Base-by-base conservation (phyloP, 2,888 invertebrate species). In the Cyclophora punctaria region DNA sequence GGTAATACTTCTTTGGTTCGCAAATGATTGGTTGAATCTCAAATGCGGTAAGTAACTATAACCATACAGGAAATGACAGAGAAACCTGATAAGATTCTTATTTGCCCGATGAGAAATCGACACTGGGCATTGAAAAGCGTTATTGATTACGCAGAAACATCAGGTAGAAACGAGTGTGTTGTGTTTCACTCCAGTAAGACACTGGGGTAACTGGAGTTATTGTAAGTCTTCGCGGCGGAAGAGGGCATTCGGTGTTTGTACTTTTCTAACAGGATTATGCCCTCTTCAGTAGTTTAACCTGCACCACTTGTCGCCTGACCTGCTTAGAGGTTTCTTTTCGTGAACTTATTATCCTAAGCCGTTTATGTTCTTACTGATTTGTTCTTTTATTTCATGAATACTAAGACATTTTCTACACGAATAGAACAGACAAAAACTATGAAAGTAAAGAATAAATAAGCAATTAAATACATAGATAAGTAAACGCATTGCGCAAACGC, bases 221-320 rank as follows among this genome's bases (percentile, higher is more conserved):
- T 86, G 85, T 80, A 74, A 81, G 88, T 82, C 87, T 88, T 88
- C 86, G 56, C 67, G 64, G 57, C 80, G 85, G 84, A 85, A 85
- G 84, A 75, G 81, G 80, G 76, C 80, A 80, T 71, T 77, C 79
- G 73, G 69, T 85, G 83, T 87, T 88, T 87, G 84, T 88, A 83
- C 78, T 80, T 87, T 71, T 88, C 83, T 85, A 86, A 88, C 78
- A 73, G 83, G 88, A 85, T 88, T 87, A 87, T 56, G 64, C 72
- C 67, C 65, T 57, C 50, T 67, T 62, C 66, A 73, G 78, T 77
- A 82, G 75, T 81, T 88, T 88, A 86, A 85, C 87, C 86, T 82
- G 76, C 71, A 73, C 74, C 77, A 80, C 83, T 83, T 80, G 73
- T 68, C 65, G 55, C 49, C 64, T 85, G 84, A 83, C 82, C 82